phyloP scores from a whole-genome alignment of 1,140 invertebrate genomes.

The Drosophila sucinea region DNA sequence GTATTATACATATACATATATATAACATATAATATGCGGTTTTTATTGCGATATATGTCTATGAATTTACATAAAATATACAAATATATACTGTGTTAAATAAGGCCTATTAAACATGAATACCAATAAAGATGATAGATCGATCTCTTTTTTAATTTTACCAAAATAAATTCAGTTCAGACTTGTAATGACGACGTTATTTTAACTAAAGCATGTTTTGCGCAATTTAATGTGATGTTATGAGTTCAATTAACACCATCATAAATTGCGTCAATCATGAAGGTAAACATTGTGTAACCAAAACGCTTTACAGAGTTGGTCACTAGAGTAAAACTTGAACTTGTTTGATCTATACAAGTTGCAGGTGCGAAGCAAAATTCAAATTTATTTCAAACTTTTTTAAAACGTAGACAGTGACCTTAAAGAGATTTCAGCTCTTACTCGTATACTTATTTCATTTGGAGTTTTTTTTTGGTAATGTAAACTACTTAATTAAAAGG shows the following conservation, averaged over 20 bases:
- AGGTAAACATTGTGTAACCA: background rate
- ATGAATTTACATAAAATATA: constrained; percentile 61
- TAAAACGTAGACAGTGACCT: too few species aligned
- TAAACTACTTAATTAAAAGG: too few species aligned
- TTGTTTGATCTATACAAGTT: background rate
- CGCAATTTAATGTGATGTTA: background rate
- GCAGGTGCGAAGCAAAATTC: too few species aligned
- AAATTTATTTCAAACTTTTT: too few species aligned
- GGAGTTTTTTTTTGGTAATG: too few species aligned
- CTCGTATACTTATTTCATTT: too few species aligned
- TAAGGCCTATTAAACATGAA: constrained; percentile 72
- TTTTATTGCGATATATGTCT: constrained; percentile 53
- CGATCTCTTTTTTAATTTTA: background rate
- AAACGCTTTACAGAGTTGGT: background rate
- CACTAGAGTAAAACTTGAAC: background rate
- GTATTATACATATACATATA: constrained; percentile 25
- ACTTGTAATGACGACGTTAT: too few species aligned
- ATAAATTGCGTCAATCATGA: background rate
- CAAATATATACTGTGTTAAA: constrained; percentile 66
- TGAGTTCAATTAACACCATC: background rate
- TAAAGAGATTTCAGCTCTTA: too few species aligned
- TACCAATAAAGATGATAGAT: constrained; percentile 7
- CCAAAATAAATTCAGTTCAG: background rate
- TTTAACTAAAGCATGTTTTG: too few species aligned
- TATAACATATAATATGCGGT: constrained; percentile 35